Evolutionary conservation across 1,140 invertebrate species (phyloP), one percentile per base, ranked within the genome.

Genomic region (Anoplolepis gracilipes): DNA sequence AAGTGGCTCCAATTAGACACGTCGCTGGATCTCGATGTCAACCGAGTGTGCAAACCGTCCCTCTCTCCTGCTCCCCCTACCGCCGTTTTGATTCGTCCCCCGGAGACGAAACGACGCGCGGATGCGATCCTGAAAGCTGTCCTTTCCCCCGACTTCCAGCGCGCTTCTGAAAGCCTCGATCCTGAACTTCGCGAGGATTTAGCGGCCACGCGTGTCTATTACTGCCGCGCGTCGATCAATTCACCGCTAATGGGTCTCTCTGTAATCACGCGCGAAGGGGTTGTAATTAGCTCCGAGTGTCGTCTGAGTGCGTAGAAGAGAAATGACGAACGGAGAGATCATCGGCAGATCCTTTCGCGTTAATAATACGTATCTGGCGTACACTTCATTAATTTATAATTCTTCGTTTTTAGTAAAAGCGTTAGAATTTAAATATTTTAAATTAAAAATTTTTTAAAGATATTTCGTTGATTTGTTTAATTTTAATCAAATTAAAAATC

Each of bases 1-100:
- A 94, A 94, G 90, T 94, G 92, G 90, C 91, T 91, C 92, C 93
- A 95, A 94, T 95, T 95, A 95, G 93, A 94, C 93, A 94, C 92
- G 93, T 94, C 92, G 93, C 92, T 91, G 93, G 93, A 94, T 95
- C 92, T 94, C 93, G 91, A 92, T 91, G 92, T 93, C 90, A 88
- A 93, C 90, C 87, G 87, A 61, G 76, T 87, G 49, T 85, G 84
- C 84, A 79, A 77, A 62, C 65, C 72, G 22, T 53, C 39, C n/a
- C 61, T 36, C 81, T 55, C 30, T 13, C 33, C 39, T 30, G 3
- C 62, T 6, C 36, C 61, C 57, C 72, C 42, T 28, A 7, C 13
- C 46, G 6, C 22, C 46, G 19, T 39, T 46, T 22, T 33, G 64
- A 82, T 53, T 33, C 59, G 36, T 86, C 87, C 84, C 85, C 6